Evolutionary conservation across 2,888 invertebrate genomes (phyloP), one percentile per base, ranked within the genome.

Genomic region (Drosophila fungiperda): DNA sequence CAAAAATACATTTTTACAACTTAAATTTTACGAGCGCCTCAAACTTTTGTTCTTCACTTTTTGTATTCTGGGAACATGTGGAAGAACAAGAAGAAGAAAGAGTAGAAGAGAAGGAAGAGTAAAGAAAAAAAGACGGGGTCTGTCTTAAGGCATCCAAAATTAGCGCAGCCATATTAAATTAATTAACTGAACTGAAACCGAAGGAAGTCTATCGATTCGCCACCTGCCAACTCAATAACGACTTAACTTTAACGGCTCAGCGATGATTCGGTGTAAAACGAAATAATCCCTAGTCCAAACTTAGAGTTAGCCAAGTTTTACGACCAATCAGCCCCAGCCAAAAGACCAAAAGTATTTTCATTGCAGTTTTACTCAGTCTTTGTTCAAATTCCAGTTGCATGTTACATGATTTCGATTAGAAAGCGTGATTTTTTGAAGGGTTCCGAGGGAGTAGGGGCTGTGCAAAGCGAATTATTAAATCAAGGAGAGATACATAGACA

Each of bases 131-230:
- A 36, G 36, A 88, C 84, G 77, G 79, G 77, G 79, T 77, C 72
- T 68, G 87, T 80, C 86, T 84, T 85, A 33, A 57, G 83, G 71
- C 57, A 8, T 69, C 63, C 70, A 63, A 73, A 86, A 90, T 88
- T 84, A 78, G 80, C 76, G 77, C 82, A 76, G 74, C 76, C 78
- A 79, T 83, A 86, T 82, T 86, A 89, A 90, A 90, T 90, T 90
- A 91, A 91, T 91, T 90, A 91, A 88, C 86, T 88, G 76, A 85
- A 81, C 87, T 84, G 77, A 85, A 81, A 71, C 70, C 45, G 45
- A 45, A 45, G 75, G 67, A 82, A 89, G 80, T 83, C 88, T 91
- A 91, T 89, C 89, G 88, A 88, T 86, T 64, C 61, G 42, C 49
- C 36, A 57, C 40, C 57, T 57, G 57, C 57, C 45, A 40, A 64